phyloP scores from a whole-genome alignment of 2,888 invertebrate genomes.

The Cybosia mesomella region DNA sequence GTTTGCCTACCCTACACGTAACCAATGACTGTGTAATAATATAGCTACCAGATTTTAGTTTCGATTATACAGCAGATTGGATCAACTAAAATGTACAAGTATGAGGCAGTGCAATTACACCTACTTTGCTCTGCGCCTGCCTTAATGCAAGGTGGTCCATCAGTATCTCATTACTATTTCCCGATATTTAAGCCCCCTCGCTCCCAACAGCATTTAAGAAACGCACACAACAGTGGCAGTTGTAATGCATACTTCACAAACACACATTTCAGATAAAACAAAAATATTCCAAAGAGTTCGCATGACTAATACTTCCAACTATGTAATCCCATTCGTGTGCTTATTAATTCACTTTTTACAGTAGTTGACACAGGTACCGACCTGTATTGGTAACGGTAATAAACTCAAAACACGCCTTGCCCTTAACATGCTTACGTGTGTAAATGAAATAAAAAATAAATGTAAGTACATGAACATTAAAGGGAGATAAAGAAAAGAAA shows the following conservation, averaged over 20 bases:
- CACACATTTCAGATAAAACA: too few species aligned
- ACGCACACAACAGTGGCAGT: too few species aligned
- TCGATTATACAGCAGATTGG: not conserved
- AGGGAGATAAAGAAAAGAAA: slow-evolving; percentile 67
- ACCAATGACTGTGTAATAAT: not conserved
- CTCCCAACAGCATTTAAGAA: too few species aligned
- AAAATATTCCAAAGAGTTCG: too few species aligned
- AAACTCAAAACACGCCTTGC: not conserved
- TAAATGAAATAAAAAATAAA: not conserved
- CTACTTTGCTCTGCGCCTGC: not conserved
- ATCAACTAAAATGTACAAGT: too few species aligned
- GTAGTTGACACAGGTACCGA: too few species aligned
- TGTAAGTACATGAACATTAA: slow-evolving; percentile 22
- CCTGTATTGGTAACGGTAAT: too few species aligned
- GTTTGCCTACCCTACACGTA: not conserved
- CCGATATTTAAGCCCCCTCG: not conserved
- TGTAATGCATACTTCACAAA: too few species aligned
- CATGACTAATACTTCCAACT: too few species aligned
- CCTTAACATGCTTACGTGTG: not conserved
- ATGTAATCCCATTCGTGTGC: too few species aligned
- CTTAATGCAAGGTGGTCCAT: not conserved
- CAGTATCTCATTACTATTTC: not conserved
- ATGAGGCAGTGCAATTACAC: not conserved
- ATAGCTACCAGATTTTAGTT: not conserved
- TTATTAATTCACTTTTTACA: too few species aligned